phyloP scores from a whole-genome alignment of 2,113 vertebrate genomes.

The Saguinus midas region DNA sequence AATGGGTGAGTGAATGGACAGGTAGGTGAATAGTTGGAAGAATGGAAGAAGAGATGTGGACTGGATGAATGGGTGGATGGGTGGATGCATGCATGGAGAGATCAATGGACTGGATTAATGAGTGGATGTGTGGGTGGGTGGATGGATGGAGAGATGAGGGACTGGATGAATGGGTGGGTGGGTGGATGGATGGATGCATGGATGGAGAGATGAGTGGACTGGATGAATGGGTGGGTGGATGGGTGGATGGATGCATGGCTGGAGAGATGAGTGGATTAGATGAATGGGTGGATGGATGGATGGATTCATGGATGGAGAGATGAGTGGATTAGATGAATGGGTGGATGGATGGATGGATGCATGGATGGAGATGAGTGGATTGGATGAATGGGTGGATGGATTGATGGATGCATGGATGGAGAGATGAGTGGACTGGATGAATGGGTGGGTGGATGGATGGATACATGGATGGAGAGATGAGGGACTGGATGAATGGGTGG shows the following conservation, averaged over 20 bases:
- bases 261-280: background rate
- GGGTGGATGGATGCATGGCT: rapidly evolving
- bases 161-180: rapidly evolving
- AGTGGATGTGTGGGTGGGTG: background rate
- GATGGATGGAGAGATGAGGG: rapidly evolving
- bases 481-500: background rate
- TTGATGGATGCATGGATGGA: too few species aligned
- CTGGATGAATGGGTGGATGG: background rate
- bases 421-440: too few species aligned
- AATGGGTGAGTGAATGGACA: rapidly evolving
- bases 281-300: background rate
- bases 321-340: too few species aligned
- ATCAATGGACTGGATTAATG: too few species aligned
- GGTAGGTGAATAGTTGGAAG: too few species aligned
- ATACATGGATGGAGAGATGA: rapidly evolving
- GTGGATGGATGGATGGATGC: rapidly evolving
- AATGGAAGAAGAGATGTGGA: background rate
- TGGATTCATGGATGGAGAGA: too few species aligned
- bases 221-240: rapidly evolving
- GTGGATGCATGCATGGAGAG: too few species aligned
- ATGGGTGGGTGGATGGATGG: rapidly evolving
- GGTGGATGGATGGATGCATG: rapidly evolving
- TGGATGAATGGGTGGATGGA: background rate
- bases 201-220: rapidly evolving
- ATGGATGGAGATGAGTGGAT: rapidly evolving